phyloP scores from a whole-genome alignment of 2,113 vertebrate species.

The Syngnathus floridae region DNA sequence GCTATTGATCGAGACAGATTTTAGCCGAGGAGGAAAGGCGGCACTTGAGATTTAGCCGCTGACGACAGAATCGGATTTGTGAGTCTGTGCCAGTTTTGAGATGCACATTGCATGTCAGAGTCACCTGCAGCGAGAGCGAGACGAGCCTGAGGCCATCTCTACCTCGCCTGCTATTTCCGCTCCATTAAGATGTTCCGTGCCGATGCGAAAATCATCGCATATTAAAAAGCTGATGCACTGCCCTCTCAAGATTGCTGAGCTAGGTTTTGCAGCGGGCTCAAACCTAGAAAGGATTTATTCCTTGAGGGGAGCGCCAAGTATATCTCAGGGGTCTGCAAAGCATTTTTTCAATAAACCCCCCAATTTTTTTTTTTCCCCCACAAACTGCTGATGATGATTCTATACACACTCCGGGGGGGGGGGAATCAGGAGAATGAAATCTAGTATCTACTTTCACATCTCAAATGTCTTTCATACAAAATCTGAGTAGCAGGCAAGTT shows the following conservation, averaged over 20 bases:
- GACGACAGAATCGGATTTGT: conserved; percentile 25
- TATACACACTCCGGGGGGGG: too few species aligned
- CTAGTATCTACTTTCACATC: neutral
- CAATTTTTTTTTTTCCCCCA: too few species aligned
- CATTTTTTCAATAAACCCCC: too few species aligned
- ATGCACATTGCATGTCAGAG: conserved; percentile 11
- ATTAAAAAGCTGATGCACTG: conserved; percentile 12
- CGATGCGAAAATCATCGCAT: conserved; percentile 10
- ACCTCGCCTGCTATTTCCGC: conserved; percentile 8
- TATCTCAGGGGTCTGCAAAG: too few species aligned
- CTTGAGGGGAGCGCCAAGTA: too few species aligned
- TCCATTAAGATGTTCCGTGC: conserved; percentile 13
- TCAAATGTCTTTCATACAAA: neutral
- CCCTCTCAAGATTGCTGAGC: neutral
- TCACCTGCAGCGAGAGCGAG: conserved; percentile 11
- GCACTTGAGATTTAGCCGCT: conserved; percentile 49
- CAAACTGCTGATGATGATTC: too few species aligned
- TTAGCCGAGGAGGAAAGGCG: conserved; percentile 48
- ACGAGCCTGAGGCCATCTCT: conserved; percentile 1
- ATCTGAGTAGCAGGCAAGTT: neutral
- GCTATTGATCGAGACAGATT: conserved; percentile 64
- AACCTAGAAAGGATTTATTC: neutral
- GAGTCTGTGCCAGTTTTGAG: conserved; percentile 12
- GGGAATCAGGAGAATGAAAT: neutral
- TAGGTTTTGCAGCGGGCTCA: neutral